Percentiles rank a stretch among this genome's conserved stretches.
phyloP scores from a whole-genome alignment of 1,140 invertebrate genomes.

The Bombyx mori region ASM3026992v2 NC_085122.1:13952501-13953000 shows the following conservation, averaged over 20 bases:
- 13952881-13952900: constrained; percentile 36
- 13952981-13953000: too few species aligned
- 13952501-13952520: constrained; percentile 49
- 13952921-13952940: constrained; percentile 40
- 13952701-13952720: neutral
- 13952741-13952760: too few species aligned
- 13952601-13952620: constrained; percentile 35
- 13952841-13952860: neutral
- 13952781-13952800: too few species aligned
- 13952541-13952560: constrained; percentile 62
- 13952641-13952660: constrained; percentile 45
- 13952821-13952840: too few species aligned
- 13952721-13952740: too few species aligned
- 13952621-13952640: constrained; percentile 46
- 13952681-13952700: neutral
- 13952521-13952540: constrained; percentile 45
- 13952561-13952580: constrained; percentile 28
- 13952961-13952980: constrained; percentile 11
- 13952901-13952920: constrained; percentile 21
- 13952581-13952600: constrained; percentile 33
- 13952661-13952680: constrained; percentile 29
- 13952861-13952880: constrained; percentile 24
- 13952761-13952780: too few species aligned
- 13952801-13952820: too few species aligned
- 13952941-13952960: constrained; percentile 27